Base-by-base conservation (phyloP, 2,797 vertebrate species). In the Poecilia picta region DNA sequence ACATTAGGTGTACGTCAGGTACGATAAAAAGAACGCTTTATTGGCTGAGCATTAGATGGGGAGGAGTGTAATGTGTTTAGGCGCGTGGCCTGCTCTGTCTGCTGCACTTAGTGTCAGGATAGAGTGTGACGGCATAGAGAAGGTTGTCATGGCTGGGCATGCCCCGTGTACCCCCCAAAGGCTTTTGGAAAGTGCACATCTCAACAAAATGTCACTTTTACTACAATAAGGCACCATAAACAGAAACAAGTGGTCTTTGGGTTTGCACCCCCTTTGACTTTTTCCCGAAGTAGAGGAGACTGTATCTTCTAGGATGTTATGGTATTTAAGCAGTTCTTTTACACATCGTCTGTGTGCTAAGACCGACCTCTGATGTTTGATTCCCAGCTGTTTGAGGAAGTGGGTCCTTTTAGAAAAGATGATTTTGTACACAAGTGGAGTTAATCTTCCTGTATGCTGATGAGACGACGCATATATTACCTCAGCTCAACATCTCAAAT, bases 151-250 rank as follows among this genome's bases (percentile, higher is more conserved):
- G 76, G 83, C 82, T 80, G 89, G 85, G 88, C 86, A 89, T 85
- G 89, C 89, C 91, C 89, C 84, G 78, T 83, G 80, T 85, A 81
- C 89, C 87, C 89, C 89, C 89, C 85, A 77, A 25, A 92, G 90
- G 91, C 79, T 84, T 92, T 87, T 85, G 86, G 88, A 93, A 94
- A 94, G 91, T 92, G 92, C 94, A 92, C 91, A 93, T 93, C 92
- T 84, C 84, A 86, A 91, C 88, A 85, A 92, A 94, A 94, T 94
- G 93, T 94, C 94, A 94, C 86, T 90, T 90, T 91, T 77, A 83
- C 86, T 88, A 77, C 87, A 82, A 77, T 39, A 70, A 87, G 82
- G 73, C 81, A 79, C 85, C 81, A 68, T 89, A 86, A 90, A 92
- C 79, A 79, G 83, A 87, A 82, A 74, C 85, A 79, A 88, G 79